Conservation (phyloP, 2,888 invertebrate species). For the Morpho deidamia region DNA sequence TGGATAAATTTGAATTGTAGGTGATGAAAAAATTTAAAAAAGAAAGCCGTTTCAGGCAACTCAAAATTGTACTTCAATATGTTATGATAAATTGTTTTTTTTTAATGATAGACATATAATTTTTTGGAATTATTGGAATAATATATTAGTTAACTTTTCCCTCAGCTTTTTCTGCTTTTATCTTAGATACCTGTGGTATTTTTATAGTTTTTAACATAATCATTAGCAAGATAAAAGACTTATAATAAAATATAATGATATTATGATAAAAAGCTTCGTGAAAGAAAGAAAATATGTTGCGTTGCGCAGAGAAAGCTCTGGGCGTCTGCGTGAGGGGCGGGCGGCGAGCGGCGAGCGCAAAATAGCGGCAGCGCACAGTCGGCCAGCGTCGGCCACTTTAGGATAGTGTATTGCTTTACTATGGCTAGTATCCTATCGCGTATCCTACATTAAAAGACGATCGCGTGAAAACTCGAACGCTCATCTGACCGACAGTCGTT, state of each 20-base stretch:
- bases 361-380: slow-evolving; percentile 67
- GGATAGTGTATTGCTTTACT: slow-evolving; percentile 40
- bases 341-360: slow-evolving; percentile 47
- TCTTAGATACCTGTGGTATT: no score
- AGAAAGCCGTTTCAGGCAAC: no score
- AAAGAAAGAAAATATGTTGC: slow-evolving; percentile 47
- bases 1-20: no score
- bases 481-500: slow-evolving; percentile 16
- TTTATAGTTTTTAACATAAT: no score
- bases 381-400: slow-evolving; percentile 33
- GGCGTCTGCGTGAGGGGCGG: slow-evolving; percentile 46
- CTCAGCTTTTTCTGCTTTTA: no score
- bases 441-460: slow-evolving; percentile 3
- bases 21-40: no score
- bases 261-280: neutral
- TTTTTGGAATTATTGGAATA: no score
- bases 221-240: neutral
- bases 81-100: no score
- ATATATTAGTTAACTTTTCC: no score
- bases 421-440: slow-evolving; percentile 13
- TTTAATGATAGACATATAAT: no score
- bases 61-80: no score
- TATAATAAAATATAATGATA: no score
- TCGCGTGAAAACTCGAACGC: slow-evolving; percentile 15
- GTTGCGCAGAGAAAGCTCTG: slow-evolving; percentile 73